phyloP scores from a whole-genome alignment of 2,113 vertebrate species.

The Thermophis baileyi region DNA sequence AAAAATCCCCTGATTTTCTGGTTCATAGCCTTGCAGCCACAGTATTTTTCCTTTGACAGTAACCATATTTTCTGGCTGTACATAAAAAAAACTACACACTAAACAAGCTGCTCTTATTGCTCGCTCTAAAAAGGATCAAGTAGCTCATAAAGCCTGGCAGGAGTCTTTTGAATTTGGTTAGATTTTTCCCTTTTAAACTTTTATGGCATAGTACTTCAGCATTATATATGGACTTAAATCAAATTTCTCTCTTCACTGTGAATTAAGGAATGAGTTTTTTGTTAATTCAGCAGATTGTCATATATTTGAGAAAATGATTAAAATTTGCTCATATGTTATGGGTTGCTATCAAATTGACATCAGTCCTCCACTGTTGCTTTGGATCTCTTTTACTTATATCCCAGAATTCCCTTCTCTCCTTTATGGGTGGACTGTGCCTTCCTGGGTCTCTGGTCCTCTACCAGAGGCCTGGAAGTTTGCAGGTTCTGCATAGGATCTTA shows the following conservation, averaged over 20 bases:
- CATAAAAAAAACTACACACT: neutral
- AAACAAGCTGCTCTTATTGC: neutral
- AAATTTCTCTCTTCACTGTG: neutral
- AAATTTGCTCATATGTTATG: neutral
- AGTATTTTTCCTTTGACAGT: neutral
- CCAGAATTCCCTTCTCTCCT: too few species aligned
- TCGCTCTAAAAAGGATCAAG: neutral
- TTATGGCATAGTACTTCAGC: neutral
- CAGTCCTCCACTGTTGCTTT: neutral
- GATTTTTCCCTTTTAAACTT: conserved; percentile 1
- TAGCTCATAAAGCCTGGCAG: neutral
- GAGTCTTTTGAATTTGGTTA: neutral
- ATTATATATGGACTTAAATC: neutral
- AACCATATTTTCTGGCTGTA: neutral
- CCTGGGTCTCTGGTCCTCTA: too few species aligned
- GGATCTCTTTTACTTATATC: neutral
- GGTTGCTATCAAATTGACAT: neutral
- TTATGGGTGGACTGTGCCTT: too few species aligned
- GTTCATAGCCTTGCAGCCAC: neutral
- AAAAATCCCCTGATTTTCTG: neutral
- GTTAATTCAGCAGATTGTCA: neutral
- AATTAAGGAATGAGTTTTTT: neutral
- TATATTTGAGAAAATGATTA: neutral
- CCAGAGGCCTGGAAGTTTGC: too few species aligned
- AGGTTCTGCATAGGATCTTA: too few species aligned